These are phyloP conservation scores for Malachius bipustulatus DNA, from an alignment of 2,888 invertebrate species.

Conservation along the genomic window DNA sequence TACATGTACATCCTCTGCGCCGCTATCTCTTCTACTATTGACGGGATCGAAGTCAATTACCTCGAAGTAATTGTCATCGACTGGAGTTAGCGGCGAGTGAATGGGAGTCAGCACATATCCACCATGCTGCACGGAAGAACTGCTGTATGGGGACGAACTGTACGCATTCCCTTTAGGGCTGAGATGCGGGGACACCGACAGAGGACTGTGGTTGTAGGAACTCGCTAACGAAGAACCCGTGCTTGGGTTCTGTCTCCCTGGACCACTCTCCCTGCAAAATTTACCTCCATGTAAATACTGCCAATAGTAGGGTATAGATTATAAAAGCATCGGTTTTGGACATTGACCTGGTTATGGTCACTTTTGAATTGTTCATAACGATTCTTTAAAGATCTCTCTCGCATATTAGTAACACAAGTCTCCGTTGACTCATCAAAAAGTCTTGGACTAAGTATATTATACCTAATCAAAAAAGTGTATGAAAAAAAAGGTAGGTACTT, in stretches of 20 bases:
- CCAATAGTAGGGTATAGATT: too few relatives aligned
- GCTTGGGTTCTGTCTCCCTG: slow-evolving; percentile 34
- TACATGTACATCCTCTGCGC: slow-evolving; percentile 38
- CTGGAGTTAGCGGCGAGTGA: slow-evolving; percentile 33
- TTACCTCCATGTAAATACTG: too few relatives aligned
- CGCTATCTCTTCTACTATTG: slow-evolving; percentile 17
- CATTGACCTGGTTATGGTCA: too few relatives aligned
- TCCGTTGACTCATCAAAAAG: too few relatives aligned
- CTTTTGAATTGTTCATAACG: too few relatives aligned
- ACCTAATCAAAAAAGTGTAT: too few relatives aligned
- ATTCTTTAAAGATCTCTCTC: too few relatives aligned
- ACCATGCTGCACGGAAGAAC: slow-evolving; percentile 33
- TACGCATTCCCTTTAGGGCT: slow-evolving; percentile 29
- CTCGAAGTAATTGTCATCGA: slow-evolving; percentile 33
- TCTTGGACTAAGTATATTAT: too few relatives aligned
- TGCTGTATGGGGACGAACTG: slow-evolving; percentile 35
- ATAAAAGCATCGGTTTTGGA: too few relatives aligned
- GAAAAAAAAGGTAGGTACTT: too few relatives aligned
- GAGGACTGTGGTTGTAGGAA: slow-evolving; percentile 35
- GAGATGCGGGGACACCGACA: slow-evolving; percentile 36
- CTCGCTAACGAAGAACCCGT: slow-evolving; percentile 41
- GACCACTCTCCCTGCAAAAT: slow-evolving; percentile 24
- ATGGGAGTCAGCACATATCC: slow-evolving; percentile 33
- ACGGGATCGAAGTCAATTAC: slow-evolving; percentile 24
- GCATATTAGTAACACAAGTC: too few relatives aligned